Percentiles rank a stretch among this genome's conserved stretches.
Conservation (phyloP, 1,140 invertebrate species). For the Trichomalopsis sarcophagae region DNA sequence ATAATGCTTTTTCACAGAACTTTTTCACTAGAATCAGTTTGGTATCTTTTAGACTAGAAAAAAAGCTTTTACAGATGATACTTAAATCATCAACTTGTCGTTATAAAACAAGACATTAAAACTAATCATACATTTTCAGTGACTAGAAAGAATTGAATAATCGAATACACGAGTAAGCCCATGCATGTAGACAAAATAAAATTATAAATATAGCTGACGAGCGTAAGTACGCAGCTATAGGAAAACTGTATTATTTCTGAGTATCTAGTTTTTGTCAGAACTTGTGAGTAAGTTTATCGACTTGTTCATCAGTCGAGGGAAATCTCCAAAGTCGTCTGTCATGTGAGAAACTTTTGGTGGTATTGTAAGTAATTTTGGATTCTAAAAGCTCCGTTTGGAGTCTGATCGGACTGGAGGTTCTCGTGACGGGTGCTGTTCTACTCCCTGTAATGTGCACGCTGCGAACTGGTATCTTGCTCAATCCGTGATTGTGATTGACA, state of each 20-base stretch:
- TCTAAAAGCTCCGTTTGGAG: slow-evolving; percentile 58
- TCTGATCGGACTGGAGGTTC: slow-evolving; percentile 69
- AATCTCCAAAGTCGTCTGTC: slow-evolving; percentile 58
- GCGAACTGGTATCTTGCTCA: slow-evolving; percentile 69
- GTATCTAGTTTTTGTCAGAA: slow-evolving; percentile 51
- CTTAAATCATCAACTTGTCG: no score
- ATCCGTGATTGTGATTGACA: slow-evolving; percentile 72
- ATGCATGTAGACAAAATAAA: not conserved
- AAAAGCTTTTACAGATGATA: no score
- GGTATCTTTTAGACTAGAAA: no score
- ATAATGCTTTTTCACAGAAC: not conserved
- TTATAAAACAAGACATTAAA: not conserved
- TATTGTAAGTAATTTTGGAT: slow-evolving; percentile 44
- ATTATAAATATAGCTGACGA: not conserved
- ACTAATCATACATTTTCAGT: not conserved
- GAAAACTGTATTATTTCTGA: not conserved
- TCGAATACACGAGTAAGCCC: not conserved
- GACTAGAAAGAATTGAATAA: not conserved
- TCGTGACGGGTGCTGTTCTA: slow-evolving; percentile 69
- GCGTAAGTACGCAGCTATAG: not conserved
- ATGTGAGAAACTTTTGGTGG: slow-evolving; percentile 44
- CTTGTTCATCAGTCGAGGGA: slow-evolving; percentile 69
- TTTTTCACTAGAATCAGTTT: no score
- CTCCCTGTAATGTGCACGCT: slow-evolving; percentile 65
- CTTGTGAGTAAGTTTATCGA: slow-evolving; percentile 69